phyloP scores from a whole-genome alignment of 2,113 vertebrate species.

The Thunnus thynnus region DNA sequence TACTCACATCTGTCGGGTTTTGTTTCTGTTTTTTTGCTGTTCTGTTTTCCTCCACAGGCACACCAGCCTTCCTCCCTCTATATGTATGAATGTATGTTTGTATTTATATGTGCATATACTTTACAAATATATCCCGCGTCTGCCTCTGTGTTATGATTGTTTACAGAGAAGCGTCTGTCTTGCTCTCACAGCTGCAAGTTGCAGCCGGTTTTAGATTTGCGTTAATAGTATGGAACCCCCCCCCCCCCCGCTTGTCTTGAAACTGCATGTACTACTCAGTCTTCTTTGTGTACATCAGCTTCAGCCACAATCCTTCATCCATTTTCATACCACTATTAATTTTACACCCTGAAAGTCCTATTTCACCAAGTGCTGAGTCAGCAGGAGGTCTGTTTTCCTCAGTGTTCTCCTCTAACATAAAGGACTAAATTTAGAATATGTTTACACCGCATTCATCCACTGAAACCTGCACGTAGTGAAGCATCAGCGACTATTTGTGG shows the following conservation, averaged over 20 bases:
- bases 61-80: slow-evolving; percentile 44
- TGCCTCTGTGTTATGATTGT: slow-evolving; percentile 60
- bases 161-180: slow-evolving; percentile 56
- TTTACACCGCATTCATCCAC: slow-evolving; percentile 45
- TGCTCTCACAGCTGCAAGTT: slow-evolving; percentile 10
- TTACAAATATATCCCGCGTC: slow-evolving; percentile 63
- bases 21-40: slow-evolving; percentile 34
- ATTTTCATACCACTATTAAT: slow-evolving; percentile 39
- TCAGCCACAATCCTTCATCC: slow-evolving; percentile 8
- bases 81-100: slow-evolving; percentile 71
- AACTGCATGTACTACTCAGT: neutral
- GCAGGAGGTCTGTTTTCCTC: slow-evolving; percentile 28
- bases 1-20: slow-evolving; percentile 51
- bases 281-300: slow-evolving; percentile 24
- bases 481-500: slow-evolving; percentile 24
- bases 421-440: slow-evolving; percentile 45
- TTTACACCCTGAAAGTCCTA: slow-evolving; percentile 33
- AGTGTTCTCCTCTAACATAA: slow-evolving; percentile 18
- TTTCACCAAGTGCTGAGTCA: slow-evolving; percentile 50
- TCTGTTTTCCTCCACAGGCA: slow-evolving; percentile 61
- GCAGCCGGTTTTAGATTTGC: slow-evolving; percentile 25
- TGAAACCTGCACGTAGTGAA: slow-evolving; percentile 42
- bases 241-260: slow-evolving; percentile 16
- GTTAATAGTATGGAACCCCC: neutral
- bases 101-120: slow-evolving; percentile 78